Percentiles rank a stretch among this genome's conserved stretches.
phyloP scores from a whole-genome alignment of 2,797 vertebrate species.

The Sebastes steindachneri region DNA sequence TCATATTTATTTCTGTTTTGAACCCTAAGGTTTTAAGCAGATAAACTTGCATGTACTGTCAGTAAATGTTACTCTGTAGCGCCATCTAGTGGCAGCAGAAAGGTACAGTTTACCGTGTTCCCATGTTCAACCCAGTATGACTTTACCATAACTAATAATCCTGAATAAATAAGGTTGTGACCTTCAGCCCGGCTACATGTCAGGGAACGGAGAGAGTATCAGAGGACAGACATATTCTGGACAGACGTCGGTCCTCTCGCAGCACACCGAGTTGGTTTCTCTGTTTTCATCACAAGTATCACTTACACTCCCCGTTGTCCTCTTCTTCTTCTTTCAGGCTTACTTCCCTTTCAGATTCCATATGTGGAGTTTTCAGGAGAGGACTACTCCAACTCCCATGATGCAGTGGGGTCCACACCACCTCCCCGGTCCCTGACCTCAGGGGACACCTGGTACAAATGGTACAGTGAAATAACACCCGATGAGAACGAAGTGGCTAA shows the following conservation, averaged over 20 bases:
- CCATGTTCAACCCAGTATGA: no score
- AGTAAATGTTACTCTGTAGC: neutral
- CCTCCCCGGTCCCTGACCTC: slow-evolving; percentile 60
- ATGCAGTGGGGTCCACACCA: slow-evolving; percentile 86
- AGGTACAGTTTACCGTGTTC: neutral
- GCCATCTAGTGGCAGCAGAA: neutral
- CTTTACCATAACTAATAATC: neutral
- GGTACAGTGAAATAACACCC: slow-evolving; percentile 86
- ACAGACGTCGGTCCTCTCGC: no score
- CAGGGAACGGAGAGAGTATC: neutral
- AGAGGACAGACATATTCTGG: no score
- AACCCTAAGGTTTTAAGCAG: neutral
- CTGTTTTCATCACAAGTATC: no score
- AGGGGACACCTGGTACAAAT: slow-evolving; percentile 86
- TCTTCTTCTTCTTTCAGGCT: slow-evolving; percentile 74
- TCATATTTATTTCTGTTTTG: neutral
- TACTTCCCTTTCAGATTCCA: slow-evolving; percentile 83
- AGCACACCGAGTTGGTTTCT: no score
- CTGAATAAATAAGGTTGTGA: neutral
- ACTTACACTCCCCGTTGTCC: no score
- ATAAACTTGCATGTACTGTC: no score
- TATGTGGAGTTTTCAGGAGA: slow-evolving; percentile 78
- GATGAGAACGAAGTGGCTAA: slow-evolving; percentile 82
- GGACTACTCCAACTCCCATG: slow-evolving; percentile 86
- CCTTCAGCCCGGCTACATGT: neutral